Evolutionary conservation across 1,140 invertebrate genomes (phyloP), one percentile per base, ranked within the genome.

Genomic region (Ditylenchus dipsaci): DNA sequence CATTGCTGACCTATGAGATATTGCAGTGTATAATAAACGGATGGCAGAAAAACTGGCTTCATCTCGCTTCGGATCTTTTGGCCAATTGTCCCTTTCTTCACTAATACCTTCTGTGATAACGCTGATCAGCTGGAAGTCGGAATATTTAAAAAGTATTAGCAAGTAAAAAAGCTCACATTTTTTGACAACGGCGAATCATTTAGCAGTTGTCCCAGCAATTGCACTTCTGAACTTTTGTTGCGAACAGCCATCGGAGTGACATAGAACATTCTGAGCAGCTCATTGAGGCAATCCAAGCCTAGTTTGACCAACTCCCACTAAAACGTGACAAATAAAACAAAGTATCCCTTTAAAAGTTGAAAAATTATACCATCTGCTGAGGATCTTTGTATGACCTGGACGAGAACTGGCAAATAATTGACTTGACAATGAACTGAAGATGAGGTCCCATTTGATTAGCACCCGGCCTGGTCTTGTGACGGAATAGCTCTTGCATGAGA

Each of bases 1-100:
- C 33, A 72, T 27, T 21, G 71, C 38, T 11, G 69, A 43, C 0
- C 62, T 42, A 59, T 68, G 62, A 19, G 71, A 42, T 29, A 72
- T 59, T 13, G 71, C 71, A 57, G 53, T 30, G 30, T 74, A 66
- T 26, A 72, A 29, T 5, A 72, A 15, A 19, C 71, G 68, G 59
- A 72, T 75, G 9, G 71, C 71, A 29, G 71, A 63, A 59, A 76
- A 74, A 15, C 60, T 30, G 17, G 63, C 60, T 21, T 72, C 62
- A 57, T 72, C 71, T 17, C 71, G 60, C 1, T 71, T 13, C 8
- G 43, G n/a, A 17, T 76, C 47, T 19, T 60, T 19, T n/a, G 53
- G 56, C 27, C 33, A 30, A 38, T 62, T 27, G 8, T 70, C 68
- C 1, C 38, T 27, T 19, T 58, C 38, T 59, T 60, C 38, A 45